These are phyloP conservation scores for Lutjanus campechanus DNA, from an alignment of 2,797 vertebrate genomes.

Conservation along the genomic window DNA sequence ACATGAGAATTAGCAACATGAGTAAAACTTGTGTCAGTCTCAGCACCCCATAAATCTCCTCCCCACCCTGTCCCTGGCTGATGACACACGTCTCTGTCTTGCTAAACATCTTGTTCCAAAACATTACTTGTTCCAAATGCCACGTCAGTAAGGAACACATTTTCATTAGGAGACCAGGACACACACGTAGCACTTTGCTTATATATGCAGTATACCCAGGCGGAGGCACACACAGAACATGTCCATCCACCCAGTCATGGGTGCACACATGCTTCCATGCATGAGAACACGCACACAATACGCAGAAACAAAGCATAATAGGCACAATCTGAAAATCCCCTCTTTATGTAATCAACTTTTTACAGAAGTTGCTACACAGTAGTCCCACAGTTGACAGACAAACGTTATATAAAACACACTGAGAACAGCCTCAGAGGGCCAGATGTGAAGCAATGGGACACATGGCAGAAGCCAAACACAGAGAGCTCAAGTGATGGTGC, in stretches of 20 bases:
- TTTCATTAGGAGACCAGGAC: slow-evolving; percentile 52
- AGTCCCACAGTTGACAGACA: slow-evolving; percentile 29
- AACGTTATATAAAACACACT: slow-evolving; percentile 32
- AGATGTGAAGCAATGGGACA: slow-evolving; percentile 41
- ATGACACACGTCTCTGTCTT: slow-evolving; percentile 62
- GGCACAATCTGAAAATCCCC: slow-evolving; percentile 37
- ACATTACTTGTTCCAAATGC: slow-evolving; percentile 45
- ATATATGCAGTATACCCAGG: slow-evolving; percentile 26
- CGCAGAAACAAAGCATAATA: slow-evolving; percentile 32
- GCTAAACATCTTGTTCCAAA: slow-evolving; percentile 58
- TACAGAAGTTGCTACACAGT: slow-evolving; percentile 34
- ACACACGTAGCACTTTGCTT: slow-evolving; percentile 37
- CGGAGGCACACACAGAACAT: slow-evolving; percentile 6
- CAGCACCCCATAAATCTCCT: slow-evolving; percentile 62
- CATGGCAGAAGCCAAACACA: slow-evolving; percentile 30
- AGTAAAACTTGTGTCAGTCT: slow-evolving; percentile 52
- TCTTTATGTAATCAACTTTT: slow-evolving; percentile 43
- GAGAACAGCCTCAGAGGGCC: slow-evolving; percentile 14
- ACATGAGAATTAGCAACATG: slow-evolving; percentile 37
- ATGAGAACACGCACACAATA: neutral
- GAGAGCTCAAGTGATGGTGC: slow-evolving; percentile 17
- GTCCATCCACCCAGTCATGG: neutral
- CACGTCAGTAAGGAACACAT: slow-evolving; percentile 50
- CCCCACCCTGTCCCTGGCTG: slow-evolving; percentile 61
- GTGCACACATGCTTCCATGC: neutral